These are phyloP conservation scores for Heliocidaris tuberculata DNA, from an alignment of 35 echinoderm and acorn worm species.

Conservation along the genomic window DNA sequence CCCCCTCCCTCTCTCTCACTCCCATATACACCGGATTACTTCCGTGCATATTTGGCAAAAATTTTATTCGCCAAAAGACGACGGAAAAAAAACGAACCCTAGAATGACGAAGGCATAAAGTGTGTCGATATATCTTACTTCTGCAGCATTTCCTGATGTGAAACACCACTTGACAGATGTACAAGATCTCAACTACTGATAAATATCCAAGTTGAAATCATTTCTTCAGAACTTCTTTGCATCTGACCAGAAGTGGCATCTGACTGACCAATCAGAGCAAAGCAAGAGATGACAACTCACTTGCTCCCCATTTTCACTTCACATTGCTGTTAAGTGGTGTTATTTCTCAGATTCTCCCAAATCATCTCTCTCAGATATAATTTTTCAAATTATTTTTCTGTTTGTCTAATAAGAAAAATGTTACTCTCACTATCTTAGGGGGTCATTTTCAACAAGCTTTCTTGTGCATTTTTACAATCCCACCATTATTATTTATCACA, in stretches of 20 bases:
- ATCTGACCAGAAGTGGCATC: not conserved
- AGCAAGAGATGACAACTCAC: not conserved
- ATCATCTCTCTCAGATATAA: not conserved
- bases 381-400: not conserved
- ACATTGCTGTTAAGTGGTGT: not conserved
- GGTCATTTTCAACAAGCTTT: not conserved
- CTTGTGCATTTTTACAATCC: no score
- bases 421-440: not conserved
- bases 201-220: not conserved
- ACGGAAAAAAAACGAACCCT: not conserved
- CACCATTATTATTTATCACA: no score
- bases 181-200: not conserved
- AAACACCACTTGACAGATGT: not conserved
- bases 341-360: no score
- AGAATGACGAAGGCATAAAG: not conserved
- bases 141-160: not conserved
- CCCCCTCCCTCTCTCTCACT: not conserved
- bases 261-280: not conserved
- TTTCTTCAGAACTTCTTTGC: not conserved
- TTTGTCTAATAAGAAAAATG: not conserved
- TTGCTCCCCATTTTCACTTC: not conserved
- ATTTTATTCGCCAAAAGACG: not conserved
- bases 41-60: not conserved
- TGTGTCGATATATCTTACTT: not conserved
- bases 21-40: not conserved